Evolutionary conservation across 2,888 invertebrate genomes (phyloP), one percentile per base, ranked within the genome.

Genomic region (Tromatobia lineatoria): DNA sequence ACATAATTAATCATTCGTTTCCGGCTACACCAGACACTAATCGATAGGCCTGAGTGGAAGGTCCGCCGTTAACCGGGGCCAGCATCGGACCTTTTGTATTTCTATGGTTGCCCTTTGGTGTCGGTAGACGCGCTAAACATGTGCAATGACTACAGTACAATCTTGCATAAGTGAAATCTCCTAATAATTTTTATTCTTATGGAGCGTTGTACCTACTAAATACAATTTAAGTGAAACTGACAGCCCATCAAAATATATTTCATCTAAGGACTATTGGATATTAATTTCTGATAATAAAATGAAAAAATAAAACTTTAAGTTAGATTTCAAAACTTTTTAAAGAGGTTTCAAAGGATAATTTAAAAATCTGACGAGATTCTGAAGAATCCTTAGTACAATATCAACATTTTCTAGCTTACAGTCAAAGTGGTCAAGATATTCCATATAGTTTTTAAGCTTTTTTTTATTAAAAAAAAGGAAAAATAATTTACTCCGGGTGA

Each of bases 31-130:
- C 18, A 59, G 47, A 73, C 59, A n/a, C 42, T 18, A 47, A 73
- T 73, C 59, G 73, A 47, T 59, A 59, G 45, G 59, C 59, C 13
- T 11, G 47, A 18, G 45, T 45, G 45, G 11, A 47, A 25, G 59
- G n/a, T 59, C 7, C 59, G 29, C 18, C 47, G 73, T 59, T 59
- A 47, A 59, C 15, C 18, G 45, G 18, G 38, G 8, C 11, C n/a
- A 83, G 77, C 77, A 86, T 84, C 82, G 67, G 64, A 87, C 82
- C 79, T 83, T 87, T 80, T 82, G 90, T 90, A 90, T 88, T 92
- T 89, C 76, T 91, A 91, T 87, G 91, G 92, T 88, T 91, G 89
- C 90, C 77, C 45, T 66, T 57, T 67, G 50, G 67, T 45, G 73
- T 74, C 50, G 34, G 47, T 59, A 6, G 67, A 80, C 71, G 73